Evolutionary conservation across 2,888 invertebrate genomes (phyloP).

Genomic region (Galerucella nymphaeae): DNA sequence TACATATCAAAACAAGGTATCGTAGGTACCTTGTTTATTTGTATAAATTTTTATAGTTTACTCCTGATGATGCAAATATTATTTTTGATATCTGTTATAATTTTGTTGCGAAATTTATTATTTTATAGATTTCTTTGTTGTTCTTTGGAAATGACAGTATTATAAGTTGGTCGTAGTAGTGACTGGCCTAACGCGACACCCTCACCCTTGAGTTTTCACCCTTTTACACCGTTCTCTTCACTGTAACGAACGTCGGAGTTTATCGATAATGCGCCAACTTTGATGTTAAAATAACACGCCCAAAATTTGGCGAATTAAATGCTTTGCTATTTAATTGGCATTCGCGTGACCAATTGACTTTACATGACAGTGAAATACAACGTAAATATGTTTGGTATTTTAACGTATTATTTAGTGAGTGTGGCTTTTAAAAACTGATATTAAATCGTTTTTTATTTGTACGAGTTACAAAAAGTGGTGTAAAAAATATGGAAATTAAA

Average conservation of each 20-base stretch:
- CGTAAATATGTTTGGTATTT: background rate
- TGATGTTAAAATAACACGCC: constrained; percentile 27
- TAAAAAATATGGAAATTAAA: constrained; percentile 10
- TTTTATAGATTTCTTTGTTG: too few relatives aligned
- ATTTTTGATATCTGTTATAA: too few relatives aligned
- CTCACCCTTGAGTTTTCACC: constrained; percentile 18
- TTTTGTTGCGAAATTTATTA: too few relatives aligned
- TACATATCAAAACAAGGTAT: too few relatives aligned
- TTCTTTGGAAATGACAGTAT: background rate
- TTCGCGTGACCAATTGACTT: background rate
- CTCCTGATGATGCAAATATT: too few relatives aligned
- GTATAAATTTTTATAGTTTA: too few relatives aligned
- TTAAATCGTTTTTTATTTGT: background rate
- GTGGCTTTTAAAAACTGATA: background rate
- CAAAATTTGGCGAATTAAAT: constrained; percentile 21
- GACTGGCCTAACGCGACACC: constrained; percentile 16
- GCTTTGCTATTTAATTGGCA: background rate
- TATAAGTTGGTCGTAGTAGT: background rate
- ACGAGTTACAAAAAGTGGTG: background rate
- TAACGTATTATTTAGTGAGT: background rate
- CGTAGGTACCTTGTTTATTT: too few relatives aligned
- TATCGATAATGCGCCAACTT: constrained; percentile 31
- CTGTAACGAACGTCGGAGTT: constrained; percentile 12
- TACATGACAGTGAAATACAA: background rate
- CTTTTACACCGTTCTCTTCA: background rate